A percentile compares a stretch with the other conserved stretches of the same genome.
Conservation (phyloP, 2,797 vertebrate species). For the Tokudaia tokunoshimensis region DNA sequence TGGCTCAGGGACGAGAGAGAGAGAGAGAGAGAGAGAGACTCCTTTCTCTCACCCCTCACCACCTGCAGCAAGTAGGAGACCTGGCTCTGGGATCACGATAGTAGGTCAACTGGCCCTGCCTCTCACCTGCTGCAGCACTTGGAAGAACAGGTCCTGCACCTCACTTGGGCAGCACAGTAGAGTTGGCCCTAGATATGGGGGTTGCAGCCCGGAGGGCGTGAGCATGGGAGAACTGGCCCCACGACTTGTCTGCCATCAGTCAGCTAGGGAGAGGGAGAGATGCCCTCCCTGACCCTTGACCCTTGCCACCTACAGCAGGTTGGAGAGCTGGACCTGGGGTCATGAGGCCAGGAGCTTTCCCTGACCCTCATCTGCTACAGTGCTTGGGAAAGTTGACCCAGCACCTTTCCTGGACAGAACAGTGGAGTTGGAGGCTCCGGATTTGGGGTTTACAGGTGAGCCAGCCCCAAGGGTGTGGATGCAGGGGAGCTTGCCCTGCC, state of each 20-base stretch:
- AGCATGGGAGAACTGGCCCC: too few relatives aligned
- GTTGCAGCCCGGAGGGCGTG: too few relatives aligned
- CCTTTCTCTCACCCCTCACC: background rate
- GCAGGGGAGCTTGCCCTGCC: too few relatives aligned
- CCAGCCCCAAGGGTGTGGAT: background rate
- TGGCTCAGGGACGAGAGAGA: background rate
- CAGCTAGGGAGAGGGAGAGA: background rate
- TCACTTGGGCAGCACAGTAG: too few relatives aligned
- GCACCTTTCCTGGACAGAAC: background rate
- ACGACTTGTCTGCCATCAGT: too few relatives aligned
- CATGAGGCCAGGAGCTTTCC: background rate
- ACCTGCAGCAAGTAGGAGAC: background rate
- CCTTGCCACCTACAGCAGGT: background rate
- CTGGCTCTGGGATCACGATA: background rate
- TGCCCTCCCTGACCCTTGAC: background rate
- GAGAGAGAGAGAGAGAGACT: background rate
- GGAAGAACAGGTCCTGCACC: background rate
- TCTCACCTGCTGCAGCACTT: too few relatives aligned
- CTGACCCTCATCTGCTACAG: background rate
- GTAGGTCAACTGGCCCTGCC: background rate
- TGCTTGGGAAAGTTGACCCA: background rate
- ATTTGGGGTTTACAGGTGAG: background rate
- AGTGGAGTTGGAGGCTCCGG: background rate
- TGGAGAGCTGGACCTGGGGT: background rate
- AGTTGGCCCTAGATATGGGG: too few relatives aligned